Evolutionary conservation across 2,888 invertebrate species (phyloP).

Genomic region (Ernsta delagoae): DNA sequence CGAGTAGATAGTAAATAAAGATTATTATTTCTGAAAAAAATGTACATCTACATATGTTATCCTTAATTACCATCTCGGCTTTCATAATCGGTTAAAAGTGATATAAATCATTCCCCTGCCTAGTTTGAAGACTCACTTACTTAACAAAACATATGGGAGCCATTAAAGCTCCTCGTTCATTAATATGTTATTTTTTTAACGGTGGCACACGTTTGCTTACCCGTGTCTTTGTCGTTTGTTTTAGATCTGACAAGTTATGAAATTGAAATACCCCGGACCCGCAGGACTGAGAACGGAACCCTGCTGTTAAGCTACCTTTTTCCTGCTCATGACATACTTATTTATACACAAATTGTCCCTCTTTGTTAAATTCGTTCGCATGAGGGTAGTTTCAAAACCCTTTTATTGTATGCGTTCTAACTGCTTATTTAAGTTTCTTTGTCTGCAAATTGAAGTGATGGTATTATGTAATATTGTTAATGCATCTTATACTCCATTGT

Average conservation of each 20-base stretch:
- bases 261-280: conserved; percentile 50
- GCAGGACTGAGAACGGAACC: conserved; percentile 54
- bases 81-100: background rate
- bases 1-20: too few species aligned
- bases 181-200: conserved; percentile 50
- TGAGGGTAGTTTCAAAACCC: conserved; percentile 43
- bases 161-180: conserved; percentile 31
- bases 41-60: background rate
- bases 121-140: conserved; percentile 45
- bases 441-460: conserved; percentile 20
- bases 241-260: conserved; percentile 52
- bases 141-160: conserved; percentile 50
- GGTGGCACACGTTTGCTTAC: conserved; percentile 47
- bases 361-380: conserved; percentile 52
- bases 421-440: conserved; percentile 27
- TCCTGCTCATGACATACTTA: conserved; percentile 69
- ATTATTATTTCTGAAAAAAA: too few species aligned
- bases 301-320: conserved; percentile 48
- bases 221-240: conserved; percentile 49
- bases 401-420: conserved; percentile 17
- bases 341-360: conserved; percentile 54
- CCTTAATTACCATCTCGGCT: too few species aligned
- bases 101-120: conserved; percentile 36
- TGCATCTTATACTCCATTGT: conserved; percentile 13
- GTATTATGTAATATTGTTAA: conserved; percentile 11